Evolutionary conservation across 2,888 invertebrate species (phyloP), one percentile per base, ranked within the genome.

Genomic region (Euplexia lucipara): DNA sequence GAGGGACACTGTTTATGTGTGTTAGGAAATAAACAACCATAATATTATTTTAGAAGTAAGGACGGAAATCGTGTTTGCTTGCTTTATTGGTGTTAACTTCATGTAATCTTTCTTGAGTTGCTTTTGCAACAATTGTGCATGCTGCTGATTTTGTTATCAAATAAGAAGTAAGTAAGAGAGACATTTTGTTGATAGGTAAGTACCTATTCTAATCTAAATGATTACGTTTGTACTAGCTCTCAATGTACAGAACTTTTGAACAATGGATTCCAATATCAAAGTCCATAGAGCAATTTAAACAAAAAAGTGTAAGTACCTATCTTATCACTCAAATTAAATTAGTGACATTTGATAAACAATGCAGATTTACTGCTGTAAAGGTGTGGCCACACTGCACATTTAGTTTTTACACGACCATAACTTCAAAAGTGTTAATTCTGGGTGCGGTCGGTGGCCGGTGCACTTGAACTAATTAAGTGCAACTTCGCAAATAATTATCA

Each of bases 401-500:
- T 45, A 6, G 26, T 37, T 64, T 61, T 49, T 39, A 59, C 16
- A 5, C 30, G 18, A 58, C 39, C 44, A 26, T 57, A 41, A 67
- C 12, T 52, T 69, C 34, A 22, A 44, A 66, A 66, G 67, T 68
- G 72, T 70, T 62, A 79, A 74, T 73, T 44, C 20, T 14, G 49
- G 70, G 62, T 42, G 70, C 51, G 57, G n/a, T n/a, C n/a, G n/a
- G n/a, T 53, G 66, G 59, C 64, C 47, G 54, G 39, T 73, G 59
- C 70, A 70, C 65, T 80, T 71, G 67, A 56, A 61, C 53, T 74
- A 70, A 81, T 81, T 69, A 67, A 66, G 44, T 48, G 52, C 49
- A 69, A 66, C 47, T 76, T 74, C 8, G 53, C 82, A 54, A 68
- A 51, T 63, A 52, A 62, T 52, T 18, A 63, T 60, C 26, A 70